Percentiles rank a stretch among this genome's conserved stretches.
Evolutionary conservation across 2,888 invertebrate species (phyloP).

Genomic region (Cosmorhoe ocellata): DNA sequence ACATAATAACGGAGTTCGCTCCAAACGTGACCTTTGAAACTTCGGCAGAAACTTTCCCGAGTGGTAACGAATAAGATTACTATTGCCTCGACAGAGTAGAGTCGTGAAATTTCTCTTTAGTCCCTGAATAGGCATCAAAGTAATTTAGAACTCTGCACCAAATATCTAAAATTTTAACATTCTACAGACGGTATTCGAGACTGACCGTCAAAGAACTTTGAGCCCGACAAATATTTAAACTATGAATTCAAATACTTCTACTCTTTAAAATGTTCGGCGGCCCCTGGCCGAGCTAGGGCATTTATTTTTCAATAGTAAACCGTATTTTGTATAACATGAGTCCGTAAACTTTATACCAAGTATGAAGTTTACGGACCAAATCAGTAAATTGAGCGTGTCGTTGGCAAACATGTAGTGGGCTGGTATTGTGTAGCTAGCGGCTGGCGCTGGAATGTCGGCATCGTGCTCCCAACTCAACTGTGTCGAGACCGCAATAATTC

Average conservation of each 20-base stretch:
- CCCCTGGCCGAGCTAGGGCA: too few relatives aligned
- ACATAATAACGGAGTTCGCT: constrained; percentile 41
- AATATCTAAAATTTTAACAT: constrained; percentile 35
- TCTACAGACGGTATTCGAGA: constrained; percentile 30
- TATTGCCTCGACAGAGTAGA: constrained; percentile 28
- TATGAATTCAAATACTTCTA: constrained; percentile 3
- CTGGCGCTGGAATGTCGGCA: constrained; percentile 20
- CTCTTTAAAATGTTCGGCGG: too few relatives aligned
- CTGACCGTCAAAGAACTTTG: constrained; percentile 22
- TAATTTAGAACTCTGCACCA: constrained; percentile 36
- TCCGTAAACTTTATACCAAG: too few relatives aligned
- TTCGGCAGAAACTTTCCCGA: constrained; percentile 37
- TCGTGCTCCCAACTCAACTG: constrained; percentile 30
- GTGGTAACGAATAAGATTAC: constrained; percentile 34
- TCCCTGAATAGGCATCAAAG: constrained; percentile 35
- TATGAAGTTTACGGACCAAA: constrained; percentile 29
- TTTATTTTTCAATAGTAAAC: too few relatives aligned
- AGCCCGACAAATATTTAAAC: constrained; percentile 4
- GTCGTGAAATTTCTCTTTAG: constrained; percentile 32
- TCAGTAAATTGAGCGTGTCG: constrained; percentile 37
- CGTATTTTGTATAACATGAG: constrained; percentile 9
- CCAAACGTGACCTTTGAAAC: constrained; percentile 41
- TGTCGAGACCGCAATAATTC: constrained; percentile 42
- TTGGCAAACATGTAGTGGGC: constrained; percentile 35
- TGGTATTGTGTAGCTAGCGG: constrained; percentile 13